These are phyloP conservation scores for Eristalis intricaria DNA, from an alignment of 2,888 invertebrate genomes.

Conservation along the genomic window DNA sequence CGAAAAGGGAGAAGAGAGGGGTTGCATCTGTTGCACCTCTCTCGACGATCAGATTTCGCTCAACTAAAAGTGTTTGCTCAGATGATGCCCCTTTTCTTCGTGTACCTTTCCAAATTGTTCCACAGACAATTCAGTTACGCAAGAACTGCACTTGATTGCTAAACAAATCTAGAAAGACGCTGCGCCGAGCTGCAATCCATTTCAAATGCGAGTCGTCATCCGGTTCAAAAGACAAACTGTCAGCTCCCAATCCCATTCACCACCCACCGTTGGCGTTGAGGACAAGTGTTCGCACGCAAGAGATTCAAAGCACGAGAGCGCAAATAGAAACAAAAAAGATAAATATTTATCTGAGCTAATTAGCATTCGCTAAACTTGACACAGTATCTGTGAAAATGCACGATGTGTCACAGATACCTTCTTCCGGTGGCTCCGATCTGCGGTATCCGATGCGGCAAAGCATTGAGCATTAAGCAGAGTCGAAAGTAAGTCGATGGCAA, in stretches of 20 bases:
- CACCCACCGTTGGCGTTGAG: background rate
- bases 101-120: no score
- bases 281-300: background rate
- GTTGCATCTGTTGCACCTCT: background rate
- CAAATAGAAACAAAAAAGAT: conserved; percentile 3
- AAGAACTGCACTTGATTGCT: no score
- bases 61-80: background rate
- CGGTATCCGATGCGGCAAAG: background rate
- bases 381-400: conserved; percentile 38
- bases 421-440: conserved; percentile 43
- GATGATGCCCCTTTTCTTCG: no score
- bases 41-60: background rate
- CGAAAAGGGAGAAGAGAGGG: background rate
- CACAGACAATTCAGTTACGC: no score
- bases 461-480: conserved; percentile 4
- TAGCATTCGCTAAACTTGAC: conserved; percentile 64
- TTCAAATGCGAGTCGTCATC: no score
- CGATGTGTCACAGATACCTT: conserved; percentile 46
- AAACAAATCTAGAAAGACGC: no score
- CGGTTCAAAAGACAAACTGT: no score
- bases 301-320: background rate
- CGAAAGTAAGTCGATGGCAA: conserved; percentile 23
- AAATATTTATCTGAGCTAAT: conserved; percentile 40
- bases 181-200: no score
- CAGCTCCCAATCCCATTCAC: background rate